phyloP scores from a whole-genome alignment of 2,797 vertebrate species.

The Erpetoichthys calabaricus region DNA sequence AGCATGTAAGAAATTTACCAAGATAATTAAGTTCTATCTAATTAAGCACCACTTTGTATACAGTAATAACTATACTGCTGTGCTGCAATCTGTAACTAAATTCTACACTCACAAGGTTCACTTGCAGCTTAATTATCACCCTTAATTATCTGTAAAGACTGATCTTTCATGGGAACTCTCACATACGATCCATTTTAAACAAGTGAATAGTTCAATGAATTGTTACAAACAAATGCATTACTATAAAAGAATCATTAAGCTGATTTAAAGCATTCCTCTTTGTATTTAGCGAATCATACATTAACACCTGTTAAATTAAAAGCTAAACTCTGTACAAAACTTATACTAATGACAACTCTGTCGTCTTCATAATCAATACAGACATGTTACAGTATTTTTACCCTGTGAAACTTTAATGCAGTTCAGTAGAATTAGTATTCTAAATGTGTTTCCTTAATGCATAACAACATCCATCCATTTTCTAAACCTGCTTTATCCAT shows the following conservation, averaged over 20 bases:
- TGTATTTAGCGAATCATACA: no score
- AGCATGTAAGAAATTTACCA: conserved; percentile 14
- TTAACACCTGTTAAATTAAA: no score
- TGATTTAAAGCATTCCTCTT: background rate
- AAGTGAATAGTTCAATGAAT: background rate
- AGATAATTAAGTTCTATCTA: conserved; percentile 38
- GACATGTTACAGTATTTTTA: no score
- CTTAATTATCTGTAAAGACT: conserved; percentile 26
- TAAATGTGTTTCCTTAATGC: no score
- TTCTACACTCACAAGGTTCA: conserved; percentile 25
- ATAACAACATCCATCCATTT: no score
- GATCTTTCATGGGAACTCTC: conserved; percentile 3
- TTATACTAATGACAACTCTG: no score
- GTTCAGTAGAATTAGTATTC: no score
- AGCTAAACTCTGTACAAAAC: no score
- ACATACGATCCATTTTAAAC: conserved; percentile 1
- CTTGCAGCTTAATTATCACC: conserved; percentile 30
- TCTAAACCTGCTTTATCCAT: no score
- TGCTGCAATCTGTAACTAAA: conserved; percentile 31
- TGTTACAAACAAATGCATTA: background rate
- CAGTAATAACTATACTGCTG: conserved; percentile 37
- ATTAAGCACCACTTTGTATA: conserved; percentile 35
- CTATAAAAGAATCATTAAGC: no score
- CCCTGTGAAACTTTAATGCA: no score
- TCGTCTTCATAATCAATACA: no score